Base-by-base conservation (phyloP, 2,113 vertebrate species). In the Sterna hirundo region DNA sequence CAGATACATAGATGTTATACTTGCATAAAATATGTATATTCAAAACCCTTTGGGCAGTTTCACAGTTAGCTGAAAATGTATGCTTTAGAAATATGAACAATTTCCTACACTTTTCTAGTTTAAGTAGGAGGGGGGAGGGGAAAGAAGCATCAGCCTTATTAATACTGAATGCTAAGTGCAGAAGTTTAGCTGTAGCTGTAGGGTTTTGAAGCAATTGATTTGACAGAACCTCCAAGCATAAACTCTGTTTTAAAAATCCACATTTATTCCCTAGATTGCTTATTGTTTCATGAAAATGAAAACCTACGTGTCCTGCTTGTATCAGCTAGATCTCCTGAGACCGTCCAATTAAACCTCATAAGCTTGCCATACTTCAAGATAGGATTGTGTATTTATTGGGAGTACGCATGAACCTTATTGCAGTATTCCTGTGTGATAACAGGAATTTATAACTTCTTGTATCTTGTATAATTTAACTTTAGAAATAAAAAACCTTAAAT, bases 111-210 rank as follows among this genome's bases (percentile, higher is more conserved):
- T 97, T 61, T 88, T 52, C 95, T 93, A 92, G 49, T 87, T 96
- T 65, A 91, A 87, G 86, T 47, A 86, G 88, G 84, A 88, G 68
- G 82, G 88, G 95, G 94, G 96, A 61, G 65, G 96, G 97, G 90
- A 97, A 97, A 97, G 96, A 97, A 98, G 92, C 97, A 97, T 98
- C 97, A 96, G 90, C 91, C 96, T 98, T 98, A 98, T 97, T 98
- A 97, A 98, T 98, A 98, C 93, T 97, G 96, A 98, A 97, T 97
- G 97, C 95, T 96, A 98, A 98, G 96, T 98, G 97, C 95, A 97
- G 96, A 97, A 97, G 96, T 98, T 97, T 96, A 98, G 95, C 97
- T 98, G 94, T 96, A 98, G 96, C 97, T 98, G 95, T 92, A 98
- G 96, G 96, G 93, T 83, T 97, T 97, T 98, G 97, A 97, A 98